phyloP scores from a whole-genome alignment of 1,140 invertebrate genomes.

The Euglossa dilemma region DNA sequence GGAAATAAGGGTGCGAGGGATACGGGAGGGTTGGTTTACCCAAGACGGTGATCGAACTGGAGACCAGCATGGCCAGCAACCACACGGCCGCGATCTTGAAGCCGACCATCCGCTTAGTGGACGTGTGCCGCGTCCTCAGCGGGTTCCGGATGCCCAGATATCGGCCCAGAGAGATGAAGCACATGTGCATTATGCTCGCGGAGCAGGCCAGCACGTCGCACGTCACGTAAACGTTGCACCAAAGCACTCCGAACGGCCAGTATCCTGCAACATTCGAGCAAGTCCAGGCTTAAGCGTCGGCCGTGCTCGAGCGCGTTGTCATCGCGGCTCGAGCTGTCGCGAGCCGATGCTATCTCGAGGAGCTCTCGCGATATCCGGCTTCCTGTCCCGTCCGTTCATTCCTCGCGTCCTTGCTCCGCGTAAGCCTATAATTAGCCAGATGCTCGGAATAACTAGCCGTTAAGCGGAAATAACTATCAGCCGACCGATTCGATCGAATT shows the following conservation, averaged over 20 bases:
- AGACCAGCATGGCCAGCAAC: constrained; percentile 93
- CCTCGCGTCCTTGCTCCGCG: background rate
- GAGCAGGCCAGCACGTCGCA: constrained; percentile 97
- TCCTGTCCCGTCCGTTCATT: background rate
- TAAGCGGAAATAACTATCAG: background rate
- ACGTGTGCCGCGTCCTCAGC: constrained; percentile 89
- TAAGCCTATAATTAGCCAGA: constrained; percentile 5
- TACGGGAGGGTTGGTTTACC: constrained; percentile 87
- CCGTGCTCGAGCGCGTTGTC: too few species aligned
- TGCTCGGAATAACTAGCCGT: background rate
- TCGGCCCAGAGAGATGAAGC: constrained; percentile 96
- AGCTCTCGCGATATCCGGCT: background rate
- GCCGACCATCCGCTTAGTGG: constrained; percentile 89
- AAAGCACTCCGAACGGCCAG: constrained; percentile 93
- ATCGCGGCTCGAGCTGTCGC: too few species aligned
- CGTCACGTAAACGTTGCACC: constrained; percentile 97
- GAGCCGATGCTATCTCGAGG: background rate
- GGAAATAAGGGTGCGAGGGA: too few species aligned
- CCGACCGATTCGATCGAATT: background rate
- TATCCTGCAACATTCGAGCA: constrained; percentile 88
- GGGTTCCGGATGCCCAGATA: constrained; percentile 96
- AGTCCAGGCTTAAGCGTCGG: too few species aligned
- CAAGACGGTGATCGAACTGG: constrained; percentile 93
- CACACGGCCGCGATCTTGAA: constrained; percentile 93
- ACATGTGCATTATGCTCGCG: constrained; percentile 98